Evolutionary conservation across 2,113 vertebrate genomes (phyloP), one percentile per base, ranked within the genome.

Genomic region (Anguilla japonica): DNA sequence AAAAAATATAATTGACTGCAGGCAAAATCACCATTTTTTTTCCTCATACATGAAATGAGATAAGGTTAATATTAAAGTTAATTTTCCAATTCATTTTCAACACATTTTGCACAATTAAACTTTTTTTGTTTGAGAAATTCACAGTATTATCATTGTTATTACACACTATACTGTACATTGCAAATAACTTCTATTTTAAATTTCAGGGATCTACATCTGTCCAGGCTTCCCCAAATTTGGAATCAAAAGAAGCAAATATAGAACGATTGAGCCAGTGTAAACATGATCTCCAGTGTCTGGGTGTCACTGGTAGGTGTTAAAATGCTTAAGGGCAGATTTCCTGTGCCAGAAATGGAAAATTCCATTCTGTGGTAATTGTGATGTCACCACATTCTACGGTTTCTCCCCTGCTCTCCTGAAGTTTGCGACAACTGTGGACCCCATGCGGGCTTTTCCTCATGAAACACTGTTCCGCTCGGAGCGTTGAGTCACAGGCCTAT

Each of bases 331-430:
- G 88, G 79, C 75, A 75, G 71, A 67, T 81, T 91, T 84, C 46
- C 22, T 15, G n/a, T 86, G 83, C 85, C n/a, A 71, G 22, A n/a
- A 40, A 90, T 87, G 90, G 90, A 92, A 93, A 92, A 92, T 90
- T 91, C 90, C 85, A 85, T 63, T 87, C 87, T 63, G 40, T 79
- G 87, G 89, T 88, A 67, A 90, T 91, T 20, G 83, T 90, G 89
- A 91, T 93, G 91, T 92, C 91, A 91, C 81, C 89, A 82, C 91
- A 89, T 91, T 90, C 90, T 92, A 88, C 80, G 9, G 88, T 90
- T 93, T 92, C 89, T 85, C 90, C 83, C 83, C 84, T 41, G 87
- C 89, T 89, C 87, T 89, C 83, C 89, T 80, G 34, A 84, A 89
- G 89, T 89, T 88, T 91, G 83, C 40, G 9, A 41, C 82, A 87